Evolutionary conservation across 37 sponge, comb jelly and placozoan species (phyloP), one percentile per base, ranked within the genome.

Genomic region (Beroe ovata): DNA sequence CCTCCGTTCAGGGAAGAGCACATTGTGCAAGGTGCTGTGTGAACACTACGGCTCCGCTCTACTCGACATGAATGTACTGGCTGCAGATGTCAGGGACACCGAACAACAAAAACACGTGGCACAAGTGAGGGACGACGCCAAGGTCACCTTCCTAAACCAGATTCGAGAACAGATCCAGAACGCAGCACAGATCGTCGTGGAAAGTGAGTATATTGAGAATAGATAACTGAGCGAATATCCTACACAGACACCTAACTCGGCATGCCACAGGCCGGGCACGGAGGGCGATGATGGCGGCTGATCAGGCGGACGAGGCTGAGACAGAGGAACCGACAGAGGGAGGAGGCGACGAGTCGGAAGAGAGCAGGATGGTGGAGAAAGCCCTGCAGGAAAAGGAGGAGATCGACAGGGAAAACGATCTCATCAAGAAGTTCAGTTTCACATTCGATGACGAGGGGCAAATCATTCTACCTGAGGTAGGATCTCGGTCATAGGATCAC

Each of bases 31-130:
- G 29, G 38, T 62, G 89, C 41, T 97, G 42, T 94, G 96, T 33
- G 88, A 93, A 40, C 64, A 97, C 26, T 95, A 93, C 58, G 71
- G 93, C 60, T 96, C 97, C 21, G 91, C 69, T 81, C 89, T 94
- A 16, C n/a, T 94, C 4, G 88, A 92, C 72, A 59, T 92, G 59
- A 63, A 89, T 0, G 90, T 91, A 28, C 60, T 94, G 71, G 91
- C 93, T 1, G 34, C 38, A 28, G 94, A 95, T 21, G 88, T 93
- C 32, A 22, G 90, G 29, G 89, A 91, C 39, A 64, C 88, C 35
- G 95, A 60, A 8, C 61, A 64, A 40, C 89, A 93, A 47, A 64
- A 59, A 23, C 89, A 88, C 60, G 88, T 92, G 25, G 91, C 89
- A 29, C 88, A 92, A 38, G 95, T 95, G 2, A 92, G 60, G 64